Conservation (phyloP, 2,888 invertebrate species). For the Hipparchia sbordonii region DNA sequence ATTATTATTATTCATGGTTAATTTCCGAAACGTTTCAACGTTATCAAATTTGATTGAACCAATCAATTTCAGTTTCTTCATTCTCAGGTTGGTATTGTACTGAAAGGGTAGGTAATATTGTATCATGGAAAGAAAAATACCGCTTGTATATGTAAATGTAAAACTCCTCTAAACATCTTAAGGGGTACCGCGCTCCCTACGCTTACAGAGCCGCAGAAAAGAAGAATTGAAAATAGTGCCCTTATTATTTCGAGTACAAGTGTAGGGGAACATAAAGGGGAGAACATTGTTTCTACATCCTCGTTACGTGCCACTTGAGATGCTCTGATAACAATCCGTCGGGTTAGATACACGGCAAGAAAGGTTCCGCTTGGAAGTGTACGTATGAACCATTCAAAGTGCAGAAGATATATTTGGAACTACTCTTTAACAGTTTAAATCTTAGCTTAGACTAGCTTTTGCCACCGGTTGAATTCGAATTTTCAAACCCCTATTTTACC, state of each 20-base stretch:
- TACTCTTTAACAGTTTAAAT: not conserved
- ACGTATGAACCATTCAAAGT: slow-evolving; percentile 42
- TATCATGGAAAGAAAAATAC: not conserved
- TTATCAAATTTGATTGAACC: too few species aligned
- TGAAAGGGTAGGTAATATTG: too few species aligned
- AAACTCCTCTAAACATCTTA: slow-evolving; percentile 27
- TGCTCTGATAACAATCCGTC: slow-evolving; percentile 75
- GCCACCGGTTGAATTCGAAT: too few species aligned
- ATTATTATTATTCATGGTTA: too few species aligned
- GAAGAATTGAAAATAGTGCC: slow-evolving; percentile 76
- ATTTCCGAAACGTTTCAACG: too few species aligned
- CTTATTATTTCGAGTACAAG: slow-evolving; percentile 80
- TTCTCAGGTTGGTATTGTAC: too few species aligned
- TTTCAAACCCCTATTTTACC: too few species aligned
- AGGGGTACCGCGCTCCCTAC: slow-evolving; percentile 30
- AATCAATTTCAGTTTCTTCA: too few species aligned
- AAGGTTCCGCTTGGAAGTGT: slow-evolving; percentile 43
- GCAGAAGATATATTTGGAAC: slow-evolving; percentile 6
- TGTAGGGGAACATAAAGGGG: slow-evolving; percentile 77
- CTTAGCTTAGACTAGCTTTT: not conserved
- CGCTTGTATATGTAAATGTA: slow-evolving; percentile 12
- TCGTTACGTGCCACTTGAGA: slow-evolving; percentile 76
- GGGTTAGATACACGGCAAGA: slow-evolving; percentile 50
- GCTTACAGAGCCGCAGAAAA: slow-evolving; percentile 29
- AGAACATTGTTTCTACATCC: slow-evolving; percentile 69